phyloP scores from a whole-genome alignment of 2,113 vertebrate species.

The Dasyurus viverrinus region DNA sequence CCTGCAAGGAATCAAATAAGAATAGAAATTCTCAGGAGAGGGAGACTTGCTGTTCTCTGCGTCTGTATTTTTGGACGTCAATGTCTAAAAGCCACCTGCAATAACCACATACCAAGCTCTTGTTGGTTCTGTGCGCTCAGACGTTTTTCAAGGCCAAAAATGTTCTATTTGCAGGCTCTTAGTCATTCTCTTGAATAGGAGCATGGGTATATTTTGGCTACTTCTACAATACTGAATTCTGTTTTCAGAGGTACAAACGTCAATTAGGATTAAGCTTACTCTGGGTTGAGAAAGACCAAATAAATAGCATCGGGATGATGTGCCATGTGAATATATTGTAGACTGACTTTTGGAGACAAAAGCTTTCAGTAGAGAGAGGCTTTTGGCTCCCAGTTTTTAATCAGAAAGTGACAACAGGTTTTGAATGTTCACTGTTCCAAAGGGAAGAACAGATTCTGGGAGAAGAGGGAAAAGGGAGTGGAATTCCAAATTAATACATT shows the following conservation, averaged over 20 bases:
- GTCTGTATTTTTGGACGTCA: conserved; percentile 39
- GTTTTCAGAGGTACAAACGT: conserved; percentile 43
- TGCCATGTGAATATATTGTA: not conserved
- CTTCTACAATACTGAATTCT: not conserved
- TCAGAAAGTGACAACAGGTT: not conserved
- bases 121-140: not conserved
- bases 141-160: conserved; percentile 43
- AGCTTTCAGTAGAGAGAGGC: not conserved
- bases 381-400: conserved; percentile 9
- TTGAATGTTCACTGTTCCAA: conserved; percentile 6
- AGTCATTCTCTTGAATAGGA: conserved; percentile 27
- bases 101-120: conserved; percentile 17
- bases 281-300: not conserved
- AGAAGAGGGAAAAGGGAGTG: not conserved
- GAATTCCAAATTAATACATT: conserved; percentile 61
- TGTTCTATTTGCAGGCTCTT: conserved; percentile 54
- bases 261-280: not conserved
- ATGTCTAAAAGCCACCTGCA: conserved; percentile 13
- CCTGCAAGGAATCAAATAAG: conserved; percentile 80
- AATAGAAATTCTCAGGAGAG: conserved; percentile 36
- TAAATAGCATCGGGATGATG: not conserved
- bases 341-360: conserved; percentile 19
- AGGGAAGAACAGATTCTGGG: not conserved
- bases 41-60: not conserved
- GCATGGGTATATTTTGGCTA: not conserved